phyloP scores from a whole-genome alignment of 1,140 invertebrate species.

The Ostrea denselamellosa region DNA sequence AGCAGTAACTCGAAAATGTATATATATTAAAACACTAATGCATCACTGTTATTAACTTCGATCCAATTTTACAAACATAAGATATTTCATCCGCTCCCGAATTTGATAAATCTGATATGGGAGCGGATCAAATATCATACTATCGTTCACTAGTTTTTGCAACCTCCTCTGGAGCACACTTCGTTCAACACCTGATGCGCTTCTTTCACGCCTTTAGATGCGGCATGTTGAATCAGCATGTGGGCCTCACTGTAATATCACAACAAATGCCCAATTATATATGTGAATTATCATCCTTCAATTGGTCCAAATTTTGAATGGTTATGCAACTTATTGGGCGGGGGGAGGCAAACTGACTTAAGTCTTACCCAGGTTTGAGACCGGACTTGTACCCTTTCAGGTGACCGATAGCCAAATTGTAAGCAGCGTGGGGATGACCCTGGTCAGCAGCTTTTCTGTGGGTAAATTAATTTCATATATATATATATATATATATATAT shows the following conservation, averaged over 20 bases:
- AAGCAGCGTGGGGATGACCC: slow-evolving; percentile 82
- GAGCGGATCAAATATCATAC: not conserved
- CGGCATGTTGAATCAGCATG: slow-evolving; percentile 76
- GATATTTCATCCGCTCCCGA: too few species aligned
- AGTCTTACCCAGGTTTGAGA: slow-evolving; percentile 77
- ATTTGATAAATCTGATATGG: too few species aligned
- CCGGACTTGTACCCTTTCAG: slow-evolving; percentile 79
- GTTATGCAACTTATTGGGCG: not conserved
- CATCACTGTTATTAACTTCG: not conserved
- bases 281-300: not conserved
- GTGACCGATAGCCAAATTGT: slow-evolving; percentile 82
- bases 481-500: too few species aligned
- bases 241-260: slow-evolving; percentile 75
- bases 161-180: slow-evolving; percentile 76
- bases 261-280: not conserved
- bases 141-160: slow-evolving; percentile 54
- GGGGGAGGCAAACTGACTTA: too few species aligned
- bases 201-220: slow-evolving; percentile 76
- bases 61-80: too few species aligned
- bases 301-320: not conserved
- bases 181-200: slow-evolving; percentile 75
- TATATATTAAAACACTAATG: not conserved
- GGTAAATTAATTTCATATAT: slow-evolving; percentile 30
- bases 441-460: slow-evolving; percentile 81
- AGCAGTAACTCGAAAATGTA: not conserved